Base-by-base conservation (phyloP, 1,140 invertebrate genomes). In the Macrosteles quadrilineatus region DNA sequence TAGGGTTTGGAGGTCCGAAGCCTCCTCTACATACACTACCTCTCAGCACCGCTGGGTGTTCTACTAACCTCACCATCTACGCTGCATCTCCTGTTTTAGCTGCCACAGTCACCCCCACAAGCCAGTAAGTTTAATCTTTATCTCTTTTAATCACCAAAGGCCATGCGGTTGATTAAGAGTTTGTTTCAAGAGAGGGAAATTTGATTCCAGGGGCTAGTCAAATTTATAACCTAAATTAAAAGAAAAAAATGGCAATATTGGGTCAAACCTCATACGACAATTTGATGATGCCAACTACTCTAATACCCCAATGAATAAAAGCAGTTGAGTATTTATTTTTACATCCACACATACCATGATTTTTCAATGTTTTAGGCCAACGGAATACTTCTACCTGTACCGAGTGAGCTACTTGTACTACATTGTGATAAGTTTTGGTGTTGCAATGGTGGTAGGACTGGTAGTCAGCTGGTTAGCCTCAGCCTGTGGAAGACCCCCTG, bases 381-480 rank as follows among this genome's bases (percentile, higher is more conserved):
- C 45, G 17, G 78, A 86, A 27, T 89, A 88, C 74, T 86, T 88
- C 76, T 89, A 87, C 77, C 76, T 91, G 14, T 92, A 93, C 76
- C 83, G 88, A 69, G 82, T 97, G 14, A 96, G 94, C 0, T 97
- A 97, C 77, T 87, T 96, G 85, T 97, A 94, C 90, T 91, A 91
- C 77, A 85, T 88, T 3, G 85, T 89, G 17, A 80, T 93, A 55
- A 92, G 90, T 62, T 87, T 91, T 71, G 2, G 85, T 0, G 75
- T 88, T 0, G 87, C 91, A 1, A 75, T 92, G 1, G 31, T 90
- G 0, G 73, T 91, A 64, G 91, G 91, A n/a, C 79, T 86, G 32
- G n/a, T 90, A 0, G 76, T 87, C 1, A 89, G 87, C 72, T 78
- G 77, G 23, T 53, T 84, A 17, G 74, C 47, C 14, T 62, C 55